Percentiles rank a stretch among this genome's conserved stretches.
These are phyloP conservation scores for Tenualosa ilisha DNA, from an alignment of 2,797 vertebrate genomes.

Conservation along the genomic window DNA sequence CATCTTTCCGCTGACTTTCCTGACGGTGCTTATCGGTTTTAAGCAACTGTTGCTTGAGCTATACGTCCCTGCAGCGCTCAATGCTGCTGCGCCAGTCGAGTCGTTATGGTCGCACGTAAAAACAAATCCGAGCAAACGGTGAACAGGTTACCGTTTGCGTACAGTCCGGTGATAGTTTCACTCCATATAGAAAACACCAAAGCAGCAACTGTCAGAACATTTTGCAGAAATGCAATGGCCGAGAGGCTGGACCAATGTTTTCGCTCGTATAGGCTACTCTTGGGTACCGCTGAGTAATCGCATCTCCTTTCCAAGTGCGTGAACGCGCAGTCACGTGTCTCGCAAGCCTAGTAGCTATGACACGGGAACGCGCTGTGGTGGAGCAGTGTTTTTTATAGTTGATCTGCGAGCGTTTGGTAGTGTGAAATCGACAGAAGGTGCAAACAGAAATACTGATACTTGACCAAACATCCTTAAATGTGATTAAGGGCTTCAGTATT, in stretches of 20 bases:
- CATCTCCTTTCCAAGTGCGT: conserved; percentile 42
- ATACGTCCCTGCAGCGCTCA: neutral
- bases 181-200: neutral
- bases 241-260: neutral
- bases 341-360: conserved; percentile 48
- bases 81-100: neutral
- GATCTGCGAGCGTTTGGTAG: neutral
- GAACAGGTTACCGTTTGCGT: neutral
- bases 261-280: neutral
- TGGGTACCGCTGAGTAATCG: conserved; percentile 31
- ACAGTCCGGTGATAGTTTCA: neutral
- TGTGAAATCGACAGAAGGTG: neutral
- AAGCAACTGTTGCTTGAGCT: conserved; percentile 18
- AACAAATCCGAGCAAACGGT: neutral
- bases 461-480: neutral
- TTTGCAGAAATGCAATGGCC: neutral
- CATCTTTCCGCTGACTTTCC: conserved; percentile 57
- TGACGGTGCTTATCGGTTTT: neutral
- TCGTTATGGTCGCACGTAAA: neutral
- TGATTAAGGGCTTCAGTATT: too few species aligned
- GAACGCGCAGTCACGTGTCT: conserved; percentile 67
- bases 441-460: neutral
- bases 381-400: neutral
- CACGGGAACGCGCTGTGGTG: neutral
- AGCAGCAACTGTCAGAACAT: conserved; percentile 29